Conservation (phyloP, 2,113 vertebrate genomes). For the Condylura cristata region DNA sequence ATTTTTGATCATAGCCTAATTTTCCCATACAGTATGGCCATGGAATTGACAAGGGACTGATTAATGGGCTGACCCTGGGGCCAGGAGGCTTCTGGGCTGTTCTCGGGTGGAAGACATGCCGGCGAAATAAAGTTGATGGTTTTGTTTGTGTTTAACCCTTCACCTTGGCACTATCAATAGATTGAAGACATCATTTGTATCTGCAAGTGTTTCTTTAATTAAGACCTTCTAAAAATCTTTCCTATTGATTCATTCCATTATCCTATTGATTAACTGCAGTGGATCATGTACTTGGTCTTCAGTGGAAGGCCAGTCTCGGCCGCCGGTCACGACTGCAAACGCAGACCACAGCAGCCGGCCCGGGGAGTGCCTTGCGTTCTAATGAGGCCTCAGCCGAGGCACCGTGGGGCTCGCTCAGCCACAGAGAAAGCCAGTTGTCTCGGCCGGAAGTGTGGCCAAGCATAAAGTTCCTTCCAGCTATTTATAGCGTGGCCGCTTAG, state of each 20-base stretch:
- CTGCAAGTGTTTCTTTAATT: slow-evolving; percentile 98
- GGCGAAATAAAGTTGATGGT: slow-evolving; percentile 89
- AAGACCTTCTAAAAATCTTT: slow-evolving; percentile 98
- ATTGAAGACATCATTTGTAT: slow-evolving; percentile 97
- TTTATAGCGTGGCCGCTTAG: slow-evolving; percentile 75
- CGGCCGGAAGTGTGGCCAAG: slow-evolving; percentile 80
- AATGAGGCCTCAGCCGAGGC: slow-evolving; percentile 82
- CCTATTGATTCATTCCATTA: slow-evolving; percentile 94
- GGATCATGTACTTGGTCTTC: slow-evolving; percentile 89
- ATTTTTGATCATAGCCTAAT: slow-evolving; percentile 81
- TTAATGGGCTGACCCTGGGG: slow-evolving; percentile 78
- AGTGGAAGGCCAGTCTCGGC: slow-evolving; percentile 84
- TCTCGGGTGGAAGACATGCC: slow-evolving; percentile 81
- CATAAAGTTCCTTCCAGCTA: slow-evolving; percentile 80
- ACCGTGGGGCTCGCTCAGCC: slow-evolving; percentile 77
- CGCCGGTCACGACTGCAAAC: slow-evolving; percentile 84
- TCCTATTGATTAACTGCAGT: slow-evolving; percentile 92
- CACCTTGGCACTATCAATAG: slow-evolving; percentile 92
- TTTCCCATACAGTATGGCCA: slow-evolving; percentile 72
- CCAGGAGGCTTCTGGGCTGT: slow-evolving; percentile 79
- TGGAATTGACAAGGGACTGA: slow-evolving; percentile 80
- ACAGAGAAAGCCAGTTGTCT: slow-evolving; percentile 78
- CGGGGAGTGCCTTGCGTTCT: slow-evolving; percentile 82
- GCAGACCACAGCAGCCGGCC: slow-evolving; percentile 85
- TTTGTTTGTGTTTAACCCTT: slow-evolving; percentile 89